A percentile compares a stretch with the other conserved stretches of the same genome.
These are phyloP conservation scores for Parapristionchus giblindavisi DNA, from an alignment of 2,888 invertebrate species.

Conservation along the genomic window DNA sequence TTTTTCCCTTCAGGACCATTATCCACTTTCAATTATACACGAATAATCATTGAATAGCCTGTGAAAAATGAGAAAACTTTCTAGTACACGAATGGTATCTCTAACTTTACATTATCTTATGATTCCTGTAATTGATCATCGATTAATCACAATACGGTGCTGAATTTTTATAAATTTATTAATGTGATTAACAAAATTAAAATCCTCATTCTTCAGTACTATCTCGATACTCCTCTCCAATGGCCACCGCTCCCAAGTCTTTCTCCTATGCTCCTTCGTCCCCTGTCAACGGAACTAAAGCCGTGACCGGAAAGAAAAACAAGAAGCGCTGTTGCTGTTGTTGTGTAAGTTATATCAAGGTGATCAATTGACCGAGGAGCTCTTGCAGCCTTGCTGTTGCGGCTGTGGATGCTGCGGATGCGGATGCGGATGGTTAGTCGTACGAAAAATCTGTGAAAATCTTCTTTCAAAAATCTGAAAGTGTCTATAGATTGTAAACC, in stretches of 20 bases:
- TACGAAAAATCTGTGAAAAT: too few relatives aligned
- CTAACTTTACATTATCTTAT: too few relatives aligned
- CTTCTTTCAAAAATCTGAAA: too few relatives aligned
- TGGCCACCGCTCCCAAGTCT: background rate
- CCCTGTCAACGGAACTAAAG: background rate
- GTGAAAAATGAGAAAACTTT: background rate
- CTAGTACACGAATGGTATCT: too few relatives aligned
- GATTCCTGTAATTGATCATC: too few relatives aligned
- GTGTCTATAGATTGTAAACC: too few relatives aligned
- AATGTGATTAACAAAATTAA: too few relatives aligned
- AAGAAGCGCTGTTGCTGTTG: conserved; percentile 21
- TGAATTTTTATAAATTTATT: too few relatives aligned
- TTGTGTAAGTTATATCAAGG: background rate
- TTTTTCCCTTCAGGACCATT: too few relatives aligned
- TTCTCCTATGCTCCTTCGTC: background rate
- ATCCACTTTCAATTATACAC: background rate
- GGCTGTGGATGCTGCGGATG: conserved; percentile 31
- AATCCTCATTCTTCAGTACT: too few relatives aligned
- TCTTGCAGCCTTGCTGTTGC: conserved; percentile 26
- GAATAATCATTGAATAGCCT: background rate
- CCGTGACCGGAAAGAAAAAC: background rate
- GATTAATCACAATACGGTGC: too few relatives aligned
- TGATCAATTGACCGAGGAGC: background rate
- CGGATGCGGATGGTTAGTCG: conserved; percentile 29
- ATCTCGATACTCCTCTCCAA: conserved; percentile 7